Evolutionary conservation across 92 coral and sea anemone species (phyloP).

Genomic region (Parazoanthus swiftii): DNA sequence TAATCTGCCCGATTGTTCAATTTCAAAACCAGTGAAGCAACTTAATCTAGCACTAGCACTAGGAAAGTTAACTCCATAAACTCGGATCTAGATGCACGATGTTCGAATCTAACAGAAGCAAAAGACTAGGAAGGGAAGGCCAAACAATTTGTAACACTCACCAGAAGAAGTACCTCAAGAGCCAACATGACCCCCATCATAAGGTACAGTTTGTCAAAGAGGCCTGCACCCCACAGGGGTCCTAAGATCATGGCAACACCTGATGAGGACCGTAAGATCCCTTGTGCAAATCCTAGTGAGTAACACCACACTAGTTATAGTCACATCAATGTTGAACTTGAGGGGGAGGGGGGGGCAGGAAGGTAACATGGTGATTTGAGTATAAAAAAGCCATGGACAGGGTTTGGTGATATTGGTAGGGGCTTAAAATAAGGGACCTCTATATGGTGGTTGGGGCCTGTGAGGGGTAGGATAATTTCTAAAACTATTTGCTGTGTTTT

Average conservation of each 20-base stretch:
- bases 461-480: not conserved
- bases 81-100: too few species aligned
- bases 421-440: too few species aligned
- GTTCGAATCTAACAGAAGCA: too few species aligned
- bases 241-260: constrained; percentile 93
- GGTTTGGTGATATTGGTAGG: too few species aligned
- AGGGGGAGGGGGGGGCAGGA: not conserved
- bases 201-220: constrained; percentile 63
- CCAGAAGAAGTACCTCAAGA: constrained; percentile 78
- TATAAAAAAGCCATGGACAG: too few species aligned
- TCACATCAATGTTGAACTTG: not conserved
- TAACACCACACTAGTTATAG: not conserved
- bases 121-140: not conserved
- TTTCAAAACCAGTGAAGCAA: too few species aligned
- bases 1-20: too few species aligned
- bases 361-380: too few species aligned
- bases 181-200: constrained; percentile 82
- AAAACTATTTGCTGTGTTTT: too few species aligned
- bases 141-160: constrained; percentile 36
- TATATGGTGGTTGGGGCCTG: not conserved
- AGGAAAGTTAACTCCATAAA: too few species aligned
- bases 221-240: constrained; percentile 96
- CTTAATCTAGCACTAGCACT: too few species aligned
- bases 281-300: constrained; percentile 79
- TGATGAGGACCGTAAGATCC: constrained; percentile 81